Evolutionary conservation across 2,113 vertebrate species (phyloP).

Genomic region (Cisticola juncidis): DNA sequence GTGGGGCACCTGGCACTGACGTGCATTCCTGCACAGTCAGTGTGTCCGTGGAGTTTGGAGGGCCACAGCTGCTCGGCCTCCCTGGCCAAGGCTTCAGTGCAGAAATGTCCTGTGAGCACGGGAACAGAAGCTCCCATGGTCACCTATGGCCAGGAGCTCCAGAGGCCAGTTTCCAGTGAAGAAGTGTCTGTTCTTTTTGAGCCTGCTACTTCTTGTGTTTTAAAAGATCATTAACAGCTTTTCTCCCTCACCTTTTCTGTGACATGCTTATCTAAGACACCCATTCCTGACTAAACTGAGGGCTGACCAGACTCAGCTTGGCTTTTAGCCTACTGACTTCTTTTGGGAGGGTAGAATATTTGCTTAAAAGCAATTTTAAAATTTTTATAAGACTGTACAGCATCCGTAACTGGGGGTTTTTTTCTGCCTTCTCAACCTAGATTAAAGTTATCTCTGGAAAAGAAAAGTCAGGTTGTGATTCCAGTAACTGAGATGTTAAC

Average conservation of each 20-base stretch:
- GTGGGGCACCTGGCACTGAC: not conserved
- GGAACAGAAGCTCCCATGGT: fast-evolving
- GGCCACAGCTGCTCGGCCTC: not conserved
- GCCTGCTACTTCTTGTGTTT: not conserved
- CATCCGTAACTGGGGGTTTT: not conserved
- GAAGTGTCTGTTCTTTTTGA: not conserved
- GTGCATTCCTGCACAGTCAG: fast-evolving
- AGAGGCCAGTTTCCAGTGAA: not conserved
- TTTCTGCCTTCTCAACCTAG: not conserved
- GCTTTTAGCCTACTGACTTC: not conserved
- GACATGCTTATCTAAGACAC: not conserved
- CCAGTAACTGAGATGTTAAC: not conserved
- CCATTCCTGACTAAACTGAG: not conserved
- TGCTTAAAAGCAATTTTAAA: not conserved
- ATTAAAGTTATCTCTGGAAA: not conserved
- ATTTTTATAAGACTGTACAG: not conserved
- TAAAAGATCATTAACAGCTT: not conserved
- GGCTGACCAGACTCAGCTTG: not conserved
- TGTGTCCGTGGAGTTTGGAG: not conserved
- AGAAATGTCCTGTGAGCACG: not conserved
- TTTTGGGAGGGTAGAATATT: not conserved
- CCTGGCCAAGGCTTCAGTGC: fast-evolving
- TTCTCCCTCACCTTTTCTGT: not conserved
- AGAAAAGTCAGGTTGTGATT: not conserved
- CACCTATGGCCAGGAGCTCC: not conserved